Percentiles rank a stretch among this genome's conserved stretches.
phyloP scores from a whole-genome alignment of 2,113 vertebrate genomes.

The Calidris pygmaea region DNA sequence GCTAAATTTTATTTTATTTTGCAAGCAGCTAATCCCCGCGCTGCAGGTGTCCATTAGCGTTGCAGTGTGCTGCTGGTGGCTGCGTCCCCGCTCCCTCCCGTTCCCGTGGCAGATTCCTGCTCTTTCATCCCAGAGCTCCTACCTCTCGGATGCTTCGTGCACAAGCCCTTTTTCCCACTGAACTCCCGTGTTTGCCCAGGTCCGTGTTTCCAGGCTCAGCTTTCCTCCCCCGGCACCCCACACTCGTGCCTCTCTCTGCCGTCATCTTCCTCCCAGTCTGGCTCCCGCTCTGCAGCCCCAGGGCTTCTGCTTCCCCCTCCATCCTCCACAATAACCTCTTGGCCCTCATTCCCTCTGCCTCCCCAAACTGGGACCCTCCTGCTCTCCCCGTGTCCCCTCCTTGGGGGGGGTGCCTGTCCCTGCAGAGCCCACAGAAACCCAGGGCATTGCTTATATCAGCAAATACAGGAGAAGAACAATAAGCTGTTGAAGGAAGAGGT shows the following conservation, averaged over 20 bases:
- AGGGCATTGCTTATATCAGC: not conserved
- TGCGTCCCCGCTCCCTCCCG: not conserved
- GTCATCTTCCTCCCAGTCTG: not conserved
- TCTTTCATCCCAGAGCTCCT: not conserved
- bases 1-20: not conserved
- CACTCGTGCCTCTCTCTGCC: not conserved
- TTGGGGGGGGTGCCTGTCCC: fast-evolving
- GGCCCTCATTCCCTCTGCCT: not conserved
- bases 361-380: not conserved
- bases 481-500: not conserved
- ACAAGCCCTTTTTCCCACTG: not conserved
- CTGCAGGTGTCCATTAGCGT: not conserved
- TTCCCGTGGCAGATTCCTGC: not conserved
- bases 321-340: not conserved
- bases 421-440: not conserved
- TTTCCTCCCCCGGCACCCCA: not conserved
- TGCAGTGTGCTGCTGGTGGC: not conserved
- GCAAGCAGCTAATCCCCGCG: not conserved
- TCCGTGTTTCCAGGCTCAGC: not conserved
- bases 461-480: not conserved
- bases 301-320: not conserved
- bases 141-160: not conserved
- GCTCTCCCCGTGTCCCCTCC: not conserved
- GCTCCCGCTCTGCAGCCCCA: not conserved
- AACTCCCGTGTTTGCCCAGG: not conserved